Evolutionary conservation across 2,888 invertebrate species (phyloP).

Genomic region (Ellobium chinense): DNA sequence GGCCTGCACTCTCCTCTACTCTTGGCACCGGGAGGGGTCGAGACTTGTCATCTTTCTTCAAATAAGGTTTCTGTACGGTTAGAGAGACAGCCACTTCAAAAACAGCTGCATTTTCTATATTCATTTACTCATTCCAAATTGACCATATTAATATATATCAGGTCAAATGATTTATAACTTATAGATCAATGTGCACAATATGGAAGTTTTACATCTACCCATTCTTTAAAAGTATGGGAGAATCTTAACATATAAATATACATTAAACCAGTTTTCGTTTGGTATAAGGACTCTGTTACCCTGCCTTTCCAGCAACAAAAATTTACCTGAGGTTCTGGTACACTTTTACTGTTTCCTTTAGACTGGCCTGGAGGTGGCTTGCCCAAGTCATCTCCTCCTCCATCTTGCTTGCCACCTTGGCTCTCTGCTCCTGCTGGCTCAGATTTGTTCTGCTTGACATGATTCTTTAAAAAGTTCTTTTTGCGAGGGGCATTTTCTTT

Average conservation of each 20-base stretch:
- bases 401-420: neutral
- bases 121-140: no score
- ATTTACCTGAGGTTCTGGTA: constrained; percentile 20
- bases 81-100: no score
- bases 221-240: no score
- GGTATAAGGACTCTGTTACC: no score
- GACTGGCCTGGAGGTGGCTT: neutral
- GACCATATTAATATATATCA: no score
- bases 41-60: constrained; percentile 18
- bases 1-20: constrained; percentile 61
- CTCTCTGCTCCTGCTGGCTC: neutral
- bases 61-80: constrained; percentile 1
- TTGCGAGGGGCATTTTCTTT: constrained; percentile 31
- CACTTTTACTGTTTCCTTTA: neutral
- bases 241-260: no score
- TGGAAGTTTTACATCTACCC: no score
- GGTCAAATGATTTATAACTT: no score
- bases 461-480: constrained; percentile 35
- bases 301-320: no score
- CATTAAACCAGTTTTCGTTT: no score
- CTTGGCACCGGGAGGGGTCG: constrained; percentile 70
- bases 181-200: no score
- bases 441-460: constrained; percentile 3
- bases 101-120: no score
- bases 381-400: neutral